Conservation (phyloP, 2,888 invertebrate genomes). For the Morpho achilles region DNA sequence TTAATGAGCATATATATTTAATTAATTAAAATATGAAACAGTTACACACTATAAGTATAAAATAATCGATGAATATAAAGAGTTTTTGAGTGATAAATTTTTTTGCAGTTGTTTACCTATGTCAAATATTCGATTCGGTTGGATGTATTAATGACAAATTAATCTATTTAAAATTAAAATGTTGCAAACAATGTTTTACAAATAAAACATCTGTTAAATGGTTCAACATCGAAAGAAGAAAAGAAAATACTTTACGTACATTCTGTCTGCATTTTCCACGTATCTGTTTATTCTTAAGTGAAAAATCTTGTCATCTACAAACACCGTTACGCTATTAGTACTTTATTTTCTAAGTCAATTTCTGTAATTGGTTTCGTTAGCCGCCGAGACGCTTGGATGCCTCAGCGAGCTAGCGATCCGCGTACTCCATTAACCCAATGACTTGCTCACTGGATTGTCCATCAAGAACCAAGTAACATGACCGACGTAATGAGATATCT, state of each 20-base stretch:
- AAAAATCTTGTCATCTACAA: constrained; percentile 17
- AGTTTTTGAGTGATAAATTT: no score
- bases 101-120: no score
- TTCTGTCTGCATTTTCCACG: background rate
- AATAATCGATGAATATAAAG: no score
- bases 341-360: constrained; percentile 32
- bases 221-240: no score
- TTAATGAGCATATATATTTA: no score
- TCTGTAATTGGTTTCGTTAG: constrained; percentile 33
- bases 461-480: constrained; percentile 35
- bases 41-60: no score
- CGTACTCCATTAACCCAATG: constrained; percentile 69
- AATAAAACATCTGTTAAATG: no score
- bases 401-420: constrained; percentile 48
- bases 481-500: constrained; percentile 30
- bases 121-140: no score
- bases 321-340: constrained; percentile 29
- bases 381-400: constrained; percentile 43
- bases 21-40: no score
- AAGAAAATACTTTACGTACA: background rate
- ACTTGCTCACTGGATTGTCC: constrained; percentile 63
- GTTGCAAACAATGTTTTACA: no score
- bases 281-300: constrained; percentile 11
- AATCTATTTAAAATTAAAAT: background rate
- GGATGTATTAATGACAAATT: no score